Evolutionary conservation across 64 coral and sea anemone genomes (phyloP).

Genomic region (Pocillopora verrucosa): DNA sequence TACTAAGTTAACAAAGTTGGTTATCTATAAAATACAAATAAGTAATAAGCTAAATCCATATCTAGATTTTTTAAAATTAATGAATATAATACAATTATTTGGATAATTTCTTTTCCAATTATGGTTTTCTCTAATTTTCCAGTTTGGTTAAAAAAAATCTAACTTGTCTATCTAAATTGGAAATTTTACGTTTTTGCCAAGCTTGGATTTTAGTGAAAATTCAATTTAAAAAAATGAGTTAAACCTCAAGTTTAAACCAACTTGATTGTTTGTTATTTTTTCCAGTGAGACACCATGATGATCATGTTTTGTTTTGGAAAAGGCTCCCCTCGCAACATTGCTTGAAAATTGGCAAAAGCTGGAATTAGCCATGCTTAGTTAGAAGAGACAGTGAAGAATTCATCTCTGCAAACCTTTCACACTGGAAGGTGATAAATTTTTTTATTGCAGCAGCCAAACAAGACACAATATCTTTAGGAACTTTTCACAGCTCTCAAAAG

Average conservation of each 20-base stretch:
- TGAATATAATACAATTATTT: constrained; percentile 5
- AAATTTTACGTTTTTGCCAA: constrained; percentile 35
- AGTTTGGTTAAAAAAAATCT: constrained; percentile 15
- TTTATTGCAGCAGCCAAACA: too few species aligned
- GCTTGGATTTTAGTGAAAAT: constrained; percentile 16
- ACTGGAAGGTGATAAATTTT: too few species aligned
- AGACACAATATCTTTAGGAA: too few species aligned
- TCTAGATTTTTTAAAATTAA: neutral
- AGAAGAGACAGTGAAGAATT: too few species aligned
- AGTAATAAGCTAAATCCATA: constrained; percentile 21
- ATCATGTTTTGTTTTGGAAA: too few species aligned
- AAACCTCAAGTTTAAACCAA: constrained; percentile 2
- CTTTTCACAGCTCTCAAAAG: too few species aligned
- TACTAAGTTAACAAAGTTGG: constrained; percentile 22
- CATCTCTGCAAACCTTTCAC: too few species aligned
- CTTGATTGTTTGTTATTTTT: neutral
- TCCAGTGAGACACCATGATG: neutral
- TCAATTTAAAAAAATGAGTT: neutral
- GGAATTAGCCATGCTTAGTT: too few species aligned
- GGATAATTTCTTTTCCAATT: constrained; percentile 14
- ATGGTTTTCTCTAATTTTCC: constrained; percentile 30
- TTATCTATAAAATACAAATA: constrained; percentile 13
- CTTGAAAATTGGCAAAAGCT: too few species aligned
- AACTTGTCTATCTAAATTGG: constrained; percentile 14
- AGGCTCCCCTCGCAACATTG: too few species aligned